Percentiles rank a stretch among this genome's conserved stretches.
Evolutionary conservation across 2,797 vertebrate species (phyloP).

Genomic region (Potorous gilbertii): DNA sequence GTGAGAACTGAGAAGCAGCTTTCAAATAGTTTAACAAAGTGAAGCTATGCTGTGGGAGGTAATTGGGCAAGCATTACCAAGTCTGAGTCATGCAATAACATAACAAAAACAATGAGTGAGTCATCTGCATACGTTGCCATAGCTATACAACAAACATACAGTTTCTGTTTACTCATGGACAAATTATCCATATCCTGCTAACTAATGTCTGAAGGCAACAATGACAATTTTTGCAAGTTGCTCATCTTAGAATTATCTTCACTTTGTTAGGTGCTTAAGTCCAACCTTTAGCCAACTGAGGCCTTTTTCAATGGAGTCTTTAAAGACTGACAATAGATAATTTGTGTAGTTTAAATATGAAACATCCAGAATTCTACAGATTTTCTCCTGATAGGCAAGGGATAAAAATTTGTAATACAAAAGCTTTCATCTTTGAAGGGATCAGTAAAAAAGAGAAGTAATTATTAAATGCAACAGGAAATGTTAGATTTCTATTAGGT

Average conservation of each 20-base stretch:
- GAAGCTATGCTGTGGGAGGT: constrained; percentile 60
- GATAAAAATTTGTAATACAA: constrained; percentile 80
- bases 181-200: constrained; percentile 73
- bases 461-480: constrained; percentile 81
- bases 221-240: constrained; percentile 58
- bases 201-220: constrained; percentile 23
- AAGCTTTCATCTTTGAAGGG: constrained; percentile 80
- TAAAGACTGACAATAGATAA: constrained; percentile 70
- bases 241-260: constrained; percentile 67
- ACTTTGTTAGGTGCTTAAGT: constrained; percentile 58
- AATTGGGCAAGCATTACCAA: constrained; percentile 64
- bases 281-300: constrained; percentile 61
- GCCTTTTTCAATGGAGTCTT: constrained; percentile 68
- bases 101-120: constrained; percentile 75
- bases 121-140: constrained; percentile 77
- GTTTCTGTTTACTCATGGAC: constrained; percentile 76
- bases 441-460: constrained; percentile 81
- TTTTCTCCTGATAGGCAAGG: constrained; percentile 67
- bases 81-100: constrained; percentile 73
- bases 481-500: constrained; percentile 82
- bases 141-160: constrained; percentile 76
- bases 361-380: constrained; percentile 70
- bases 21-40: constrained; percentile 60
- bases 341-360: constrained; percentile 73
- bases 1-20: constrained; percentile 23